phyloP scores from a whole-genome alignment of 2,113 vertebrate genomes.

The Sapayoa aenigma region DNA sequence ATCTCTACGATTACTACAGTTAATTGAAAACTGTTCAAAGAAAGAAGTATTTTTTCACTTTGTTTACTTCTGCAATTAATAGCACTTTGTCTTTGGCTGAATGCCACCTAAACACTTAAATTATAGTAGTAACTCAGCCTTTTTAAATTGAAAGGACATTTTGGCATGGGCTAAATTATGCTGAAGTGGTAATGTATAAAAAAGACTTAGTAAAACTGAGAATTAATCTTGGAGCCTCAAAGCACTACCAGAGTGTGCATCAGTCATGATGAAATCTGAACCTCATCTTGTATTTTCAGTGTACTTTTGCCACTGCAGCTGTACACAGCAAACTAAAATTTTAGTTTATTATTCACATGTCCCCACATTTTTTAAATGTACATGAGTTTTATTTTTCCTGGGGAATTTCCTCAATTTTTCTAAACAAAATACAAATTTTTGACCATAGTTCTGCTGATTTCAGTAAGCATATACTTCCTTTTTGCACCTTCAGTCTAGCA shows the following conservation, averaged over 20 bases:
- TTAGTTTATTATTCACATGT: not conserved
- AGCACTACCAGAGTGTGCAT: not conserved
- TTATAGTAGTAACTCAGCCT: not conserved
- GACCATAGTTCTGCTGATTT: not conserved
- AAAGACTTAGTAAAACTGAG: not conserved
- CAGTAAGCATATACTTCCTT: not conserved
- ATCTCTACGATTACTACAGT: not conserved
- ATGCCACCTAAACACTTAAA: slow-evolving; percentile 18
- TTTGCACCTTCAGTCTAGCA: not conserved
- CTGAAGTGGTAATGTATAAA: not conserved
- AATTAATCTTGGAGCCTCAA: not conserved
- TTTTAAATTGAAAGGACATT: not conserved
- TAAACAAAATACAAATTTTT: not conserved
- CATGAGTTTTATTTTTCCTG: not conserved
- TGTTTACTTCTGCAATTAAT: slow-evolving; percentile 36
- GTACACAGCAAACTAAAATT: not conserved
- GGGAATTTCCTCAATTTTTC: not conserved
- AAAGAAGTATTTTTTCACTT: not conserved
- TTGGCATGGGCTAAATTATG: not conserved
- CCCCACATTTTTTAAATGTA: not conserved
- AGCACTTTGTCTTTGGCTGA: slow-evolving; percentile 28
- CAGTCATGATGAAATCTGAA: not conserved
- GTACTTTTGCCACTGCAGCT: not conserved
- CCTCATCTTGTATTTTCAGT: not conserved
- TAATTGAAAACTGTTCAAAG: not conserved